Evolutionary conservation across 2,888 invertebrate genomes (phyloP), one percentile per base, ranked within the genome.

Genomic region (Panzeria rudis): DNA sequence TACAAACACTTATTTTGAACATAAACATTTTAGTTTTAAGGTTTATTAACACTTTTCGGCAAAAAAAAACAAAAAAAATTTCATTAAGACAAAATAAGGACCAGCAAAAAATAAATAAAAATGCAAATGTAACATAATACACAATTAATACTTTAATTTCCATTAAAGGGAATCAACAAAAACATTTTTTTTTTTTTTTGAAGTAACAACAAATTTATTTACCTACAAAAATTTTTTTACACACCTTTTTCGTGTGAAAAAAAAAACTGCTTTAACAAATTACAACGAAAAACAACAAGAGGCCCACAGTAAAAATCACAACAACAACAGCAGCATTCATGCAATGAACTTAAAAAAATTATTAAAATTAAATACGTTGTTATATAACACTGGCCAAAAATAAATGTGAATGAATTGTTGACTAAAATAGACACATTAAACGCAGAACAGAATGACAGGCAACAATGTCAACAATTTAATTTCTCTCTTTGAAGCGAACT

Each of bases 241-340:
- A 69, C 68, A 69, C 47, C 76, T 76, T 82, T 82, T 75, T 62
- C 54, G 62, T 82, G 82, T 64, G 82, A 82, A 59, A 71, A 56
- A 82, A 59, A 71, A 56, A 23, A 62, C 6, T 17, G 54, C 9
- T 44, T 35, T 11, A 64, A 35, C 32, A 32, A 54, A 41, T 64
- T 64, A 54, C 62, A 72, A 56, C 25, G 20, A 64, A 64, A 50
- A 6, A 50, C 61, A 73, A 35, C 9, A 35, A 75, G 32, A 52
- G 20, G 35, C 59, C 23, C 9, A 56, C 66, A 59, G 32, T 32
- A 52, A 41, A 41, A 56, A 47, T n/a, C 62, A 23, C 41, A 54
- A 20, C 29, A 72, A 56, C 11, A 61, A 68, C 32, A 71, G 5
- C 17, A 50, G 15, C 29, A 32, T 32, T 41, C 41, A 79, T 78